Conservation (phyloP, 1,140 invertebrate species). For the Neuroterus valhalla region DNA sequence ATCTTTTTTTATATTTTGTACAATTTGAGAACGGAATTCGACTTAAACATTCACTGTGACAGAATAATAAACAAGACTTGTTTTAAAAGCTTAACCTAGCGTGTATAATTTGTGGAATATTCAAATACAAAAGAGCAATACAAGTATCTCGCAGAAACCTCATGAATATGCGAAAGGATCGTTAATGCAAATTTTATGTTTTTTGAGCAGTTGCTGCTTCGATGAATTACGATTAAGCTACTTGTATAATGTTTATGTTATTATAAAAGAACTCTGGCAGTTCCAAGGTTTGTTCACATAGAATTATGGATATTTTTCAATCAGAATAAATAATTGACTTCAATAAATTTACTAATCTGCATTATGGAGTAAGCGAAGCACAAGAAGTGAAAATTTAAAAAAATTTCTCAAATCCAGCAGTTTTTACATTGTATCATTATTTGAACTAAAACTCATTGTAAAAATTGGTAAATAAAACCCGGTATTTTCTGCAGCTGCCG, state of each 20-base stretch:
- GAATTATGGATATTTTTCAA: no score
- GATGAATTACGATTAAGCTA: slow-evolving; percentile 21
- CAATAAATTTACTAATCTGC: no score
- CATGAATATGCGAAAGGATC: slow-evolving; percentile 23
- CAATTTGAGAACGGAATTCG: neutral
- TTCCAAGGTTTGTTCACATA: no score
- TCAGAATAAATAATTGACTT: no score
- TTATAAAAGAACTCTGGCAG: neutral
- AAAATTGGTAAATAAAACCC: slow-evolving; percentile 4
- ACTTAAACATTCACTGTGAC: neutral
- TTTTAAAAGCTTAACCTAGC: slow-evolving; percentile 1
- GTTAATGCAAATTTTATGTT: slow-evolving; percentile 26
- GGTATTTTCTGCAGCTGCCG: neutral
- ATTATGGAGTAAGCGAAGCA: no score
- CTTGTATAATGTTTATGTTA: neutral
- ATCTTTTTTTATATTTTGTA: neutral
- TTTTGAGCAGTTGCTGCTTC: neutral
- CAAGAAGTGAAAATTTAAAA: no score
- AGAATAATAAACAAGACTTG: slow-evolving; percentile 12
- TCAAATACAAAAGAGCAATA: slow-evolving; percentile 24
- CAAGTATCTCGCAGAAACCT: slow-evolving; percentile 1
- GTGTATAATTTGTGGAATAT: slow-evolving; percentile 15
- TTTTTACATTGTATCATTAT: no score
- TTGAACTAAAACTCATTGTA: neutral
- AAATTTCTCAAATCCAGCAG: no score